Base-by-base conservation (phyloP, 1,140 invertebrate genomes). In the Scaptomyza graminum region DNA sequence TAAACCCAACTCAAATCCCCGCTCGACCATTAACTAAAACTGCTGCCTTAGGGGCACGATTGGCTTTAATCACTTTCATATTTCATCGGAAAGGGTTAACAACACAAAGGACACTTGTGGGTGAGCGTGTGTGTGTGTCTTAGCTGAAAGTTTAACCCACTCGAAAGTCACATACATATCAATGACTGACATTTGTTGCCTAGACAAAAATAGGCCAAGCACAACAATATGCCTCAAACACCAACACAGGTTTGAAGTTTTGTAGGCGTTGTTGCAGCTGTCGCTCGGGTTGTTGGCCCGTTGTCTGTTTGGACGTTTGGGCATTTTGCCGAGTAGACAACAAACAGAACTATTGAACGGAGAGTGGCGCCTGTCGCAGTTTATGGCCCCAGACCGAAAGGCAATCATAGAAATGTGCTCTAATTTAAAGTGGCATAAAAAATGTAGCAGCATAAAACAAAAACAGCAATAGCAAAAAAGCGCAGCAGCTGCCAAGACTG, bases 331-430 rank as follows among this genome's bases (percentile, higher is more conserved):
- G 75, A 87, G 79, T 88, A 78, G 83, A 76, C 79, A 79, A 77
- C 79, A 84, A 74, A 71, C 64, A 75, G 79, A 87, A 87, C 83
- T 87, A 87, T 88, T 78, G 83, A 85, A 88, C 83, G 69, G 61
- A 78, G 64, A 78, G 64, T 77, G 83, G 83, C 78, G 83, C 82
- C 82, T 79, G 80, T 75, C 79, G 79, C 75, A 78, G 70, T 82
- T 83, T 83, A 81, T 81, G 80, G 76, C 61, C 41, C 57, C 11
- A 41, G 59, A 8, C 34, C 60, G 68, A 73, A 88, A 73, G 61
- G 75, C 83, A 87, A 87, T 87, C 84, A 79, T 62, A 83, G 75
- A 87, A 88, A 87, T 87, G 82, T 87, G 82, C 74, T 87, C 83
- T 87, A 87, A 87, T 87, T 87, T 87, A 87, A 87, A 88, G 71